Evolutionary conservation across 2,888 invertebrate species (phyloP).

Genomic region (Zaprionus bogoriensis): DNA sequence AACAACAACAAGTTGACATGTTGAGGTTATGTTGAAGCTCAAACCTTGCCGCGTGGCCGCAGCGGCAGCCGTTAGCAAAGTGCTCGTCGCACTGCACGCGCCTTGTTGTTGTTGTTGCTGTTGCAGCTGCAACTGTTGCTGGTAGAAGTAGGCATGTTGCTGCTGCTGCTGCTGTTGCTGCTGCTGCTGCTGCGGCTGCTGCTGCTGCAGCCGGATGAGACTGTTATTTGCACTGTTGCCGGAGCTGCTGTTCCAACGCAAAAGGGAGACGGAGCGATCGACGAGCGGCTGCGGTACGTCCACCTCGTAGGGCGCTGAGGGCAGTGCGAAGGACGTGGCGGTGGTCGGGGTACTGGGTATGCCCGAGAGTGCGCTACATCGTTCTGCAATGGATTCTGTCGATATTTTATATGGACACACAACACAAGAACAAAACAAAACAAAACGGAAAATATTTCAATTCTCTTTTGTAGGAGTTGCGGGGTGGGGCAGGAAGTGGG

Average conservation of each 20-base stretch:
- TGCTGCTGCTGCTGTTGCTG: conserved; percentile 53
- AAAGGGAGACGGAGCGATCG: conserved; percentile 86
- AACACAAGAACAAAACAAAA: conserved; percentile 48
- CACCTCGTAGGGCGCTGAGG: conserved; percentile 85
- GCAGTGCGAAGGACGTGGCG: conserved; percentile 84
- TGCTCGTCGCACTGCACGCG: conserved; percentile 60
- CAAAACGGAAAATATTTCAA: conserved; percentile 23
- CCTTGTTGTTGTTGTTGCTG: conserved; percentile 42
- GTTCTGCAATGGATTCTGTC: conserved; percentile 85
- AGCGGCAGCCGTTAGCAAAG: conserved; percentile 81
- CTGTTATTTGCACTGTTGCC: conserved; percentile 64
- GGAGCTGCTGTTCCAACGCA: conserved; percentile 83
- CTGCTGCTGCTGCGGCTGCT: conserved; percentile 28
- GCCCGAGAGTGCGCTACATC: conserved; percentile 88
- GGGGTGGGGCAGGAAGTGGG: neutral
- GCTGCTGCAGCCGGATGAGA: conserved; percentile 75
- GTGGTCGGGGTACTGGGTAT: conserved; percentile 76
- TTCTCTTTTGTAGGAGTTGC: conserved; percentile 34
- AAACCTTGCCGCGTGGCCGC: conserved; percentile 84
- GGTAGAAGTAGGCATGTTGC: conserved; percentile 43
- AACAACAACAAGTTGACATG: conserved; percentile 53
- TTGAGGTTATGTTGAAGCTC: conserved; percentile 57
- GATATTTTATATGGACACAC: conserved; percentile 66
- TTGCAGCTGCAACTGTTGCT: conserved; percentile 34
- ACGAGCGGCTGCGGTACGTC: conserved; percentile 89